Evolutionary conservation across 1,140 invertebrate genomes (phyloP), one percentile per base, ranked within the genome.

Genomic region (Drosophila virilis): DNA sequence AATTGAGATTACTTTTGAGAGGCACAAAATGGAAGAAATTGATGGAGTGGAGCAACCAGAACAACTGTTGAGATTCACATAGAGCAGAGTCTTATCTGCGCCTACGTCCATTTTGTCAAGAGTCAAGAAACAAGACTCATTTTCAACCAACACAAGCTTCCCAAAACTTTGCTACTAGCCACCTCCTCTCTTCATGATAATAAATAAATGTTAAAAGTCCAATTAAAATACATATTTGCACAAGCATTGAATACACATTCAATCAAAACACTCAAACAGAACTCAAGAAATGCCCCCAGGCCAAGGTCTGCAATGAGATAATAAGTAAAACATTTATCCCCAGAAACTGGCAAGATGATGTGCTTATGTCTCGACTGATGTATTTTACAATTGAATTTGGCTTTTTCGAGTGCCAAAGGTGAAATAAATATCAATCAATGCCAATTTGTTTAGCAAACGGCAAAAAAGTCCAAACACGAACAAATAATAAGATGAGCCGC

Each of bases 391-490:
- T 83, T 59, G 60, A 60, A 54, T 66, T 78, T 43, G 45, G 12
- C 22, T 45, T 77, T 51, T 69, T 78, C 50, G 70, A 75, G 42
- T 67, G 59, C 50, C 55, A 59, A 66, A 62, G 46, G 48, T 61
- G 43, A 70, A 86, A 79, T 64, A 74, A 88, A 85, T 88, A 86
- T 86, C 82, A 86, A 86, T 86, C 82, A 86, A 78, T 88, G 82
- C 83, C 83, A 86, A 88, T 88, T 86, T 78, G 82, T 70, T 85
- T 77, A 75, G 62, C 81, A 77, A 84, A 71, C 42, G 71, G 45
- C 33, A n/a, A 60, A 42, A n/a, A 57, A 64, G 17, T 2, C 35
- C 17, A 55, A 38, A 28, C 40, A 38, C 37, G 17, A 1, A 43
- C 37, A 46, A 28, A 57, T 37, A 17, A 8, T 42, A 8, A 65